Conservation (phyloP, 37 sponge, comb jelly and placozoan genomes). For the Aplysina aerophoba region DNA sequence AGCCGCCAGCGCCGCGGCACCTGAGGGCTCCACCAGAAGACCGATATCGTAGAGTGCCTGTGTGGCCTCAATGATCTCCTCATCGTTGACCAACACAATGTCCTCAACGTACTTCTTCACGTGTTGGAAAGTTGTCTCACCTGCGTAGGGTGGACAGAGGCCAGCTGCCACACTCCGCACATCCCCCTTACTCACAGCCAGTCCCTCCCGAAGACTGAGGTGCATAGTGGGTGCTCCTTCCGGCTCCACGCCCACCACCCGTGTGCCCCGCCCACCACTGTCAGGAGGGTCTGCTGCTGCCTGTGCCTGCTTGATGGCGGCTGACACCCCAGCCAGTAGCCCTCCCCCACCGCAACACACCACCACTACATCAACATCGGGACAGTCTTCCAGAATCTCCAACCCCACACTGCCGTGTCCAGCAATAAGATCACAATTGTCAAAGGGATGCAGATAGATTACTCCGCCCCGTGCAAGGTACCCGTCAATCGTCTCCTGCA, state of each 20-base stretch:
- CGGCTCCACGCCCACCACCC: conserved; percentile 62
- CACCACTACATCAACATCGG: conserved; percentile 54
- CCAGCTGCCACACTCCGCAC: conserved; percentile 61
- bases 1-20: conserved; percentile 63
- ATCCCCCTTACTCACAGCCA: conserved; percentile 25
- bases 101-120: conserved; percentile 57
- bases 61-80: conserved; percentile 55
- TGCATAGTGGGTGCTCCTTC: conserved; percentile 66
- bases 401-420: conserved; percentile 64
- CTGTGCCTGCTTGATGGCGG: conserved; percentile 46
- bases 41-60: conserved; percentile 45
- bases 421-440: conserved; percentile 60
- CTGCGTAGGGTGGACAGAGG: conserved; percentile 66
- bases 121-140: conserved; percentile 42
- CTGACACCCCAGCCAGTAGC: conserved; percentile 64
- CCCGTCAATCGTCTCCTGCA: conserved; percentile 38
- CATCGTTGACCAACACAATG: conserved; percentile 63
- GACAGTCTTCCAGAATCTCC: conserved; percentile 61
- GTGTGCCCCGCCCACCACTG: conserved; percentile 5
- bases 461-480: conserved; percentile 44
- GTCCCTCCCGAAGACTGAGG: conserved; percentile 61
- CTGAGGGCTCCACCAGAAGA: conserved; percentile 72
- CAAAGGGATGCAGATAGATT: conserved; percentile 65
- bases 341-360: conserved; percentile 82
- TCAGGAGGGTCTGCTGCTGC: not conserved